These are phyloP conservation scores for Scortum barcoo DNA, from an alignment of 2,113 vertebrate genomes.

Conservation along the genomic window DNA sequence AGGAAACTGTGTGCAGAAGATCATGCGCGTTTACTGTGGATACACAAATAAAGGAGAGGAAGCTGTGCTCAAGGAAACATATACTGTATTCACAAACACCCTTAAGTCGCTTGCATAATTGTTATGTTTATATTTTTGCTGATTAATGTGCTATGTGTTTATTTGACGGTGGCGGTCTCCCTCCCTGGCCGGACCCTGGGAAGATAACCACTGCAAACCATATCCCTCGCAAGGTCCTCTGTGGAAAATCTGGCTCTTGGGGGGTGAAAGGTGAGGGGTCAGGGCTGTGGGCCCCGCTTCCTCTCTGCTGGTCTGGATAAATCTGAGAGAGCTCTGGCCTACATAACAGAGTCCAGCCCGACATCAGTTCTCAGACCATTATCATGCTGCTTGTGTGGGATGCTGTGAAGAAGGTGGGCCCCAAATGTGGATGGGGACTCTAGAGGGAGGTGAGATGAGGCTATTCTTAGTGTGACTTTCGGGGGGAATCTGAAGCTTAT, in stretches of 20 bases:
- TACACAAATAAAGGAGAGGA: conserved; percentile 2
- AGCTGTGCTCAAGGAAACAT: conserved; percentile 34
- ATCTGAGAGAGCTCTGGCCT: conserved; percentile 42
- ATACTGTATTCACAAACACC: conserved; percentile 18
- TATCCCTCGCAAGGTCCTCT: conserved; percentile 30
- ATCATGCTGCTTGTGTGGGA: conserved; percentile 40
- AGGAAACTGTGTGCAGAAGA: background rate
- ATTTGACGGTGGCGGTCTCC: conserved; percentile 51
- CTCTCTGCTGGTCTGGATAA: conserved; percentile 58
- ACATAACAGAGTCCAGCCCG: conserved; percentile 28
- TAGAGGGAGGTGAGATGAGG: conserved; percentile 54
- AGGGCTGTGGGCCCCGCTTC: conserved; percentile 57
- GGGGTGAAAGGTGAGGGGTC: conserved; percentile 66
- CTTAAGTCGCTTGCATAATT: conserved; percentile 42
- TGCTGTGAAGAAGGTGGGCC: conserved; percentile 1
- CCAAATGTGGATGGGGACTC: conserved; percentile 48
- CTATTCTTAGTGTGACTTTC: conserved; percentile 41
- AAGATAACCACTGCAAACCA: conserved; percentile 67
- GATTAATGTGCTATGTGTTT: conserved; percentile 75
- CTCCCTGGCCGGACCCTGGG: conserved; percentile 63
- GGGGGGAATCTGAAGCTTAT: background rate
- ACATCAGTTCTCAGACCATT: conserved; percentile 52
- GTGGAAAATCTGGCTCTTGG: conserved; percentile 71
- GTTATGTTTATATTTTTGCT: conserved; percentile 64
- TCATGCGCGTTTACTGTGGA: too few species aligned